Conservation (phyloP, 1,140 invertebrate genomes). For the Myzus persicae region DNA sequence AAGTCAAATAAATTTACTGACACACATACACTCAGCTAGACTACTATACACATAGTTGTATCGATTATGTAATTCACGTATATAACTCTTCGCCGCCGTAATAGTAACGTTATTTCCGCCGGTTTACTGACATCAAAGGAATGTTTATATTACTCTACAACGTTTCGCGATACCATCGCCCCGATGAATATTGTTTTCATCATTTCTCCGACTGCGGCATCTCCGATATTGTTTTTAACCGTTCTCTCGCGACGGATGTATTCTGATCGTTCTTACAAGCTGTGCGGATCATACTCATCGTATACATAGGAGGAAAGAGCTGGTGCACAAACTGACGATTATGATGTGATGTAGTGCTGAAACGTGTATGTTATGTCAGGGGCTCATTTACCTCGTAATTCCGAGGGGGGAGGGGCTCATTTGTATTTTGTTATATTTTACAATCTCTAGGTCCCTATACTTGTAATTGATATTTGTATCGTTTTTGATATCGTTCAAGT, state of each 20-base stretch:
- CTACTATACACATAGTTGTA: neutral
- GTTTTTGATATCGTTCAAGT: neutral
- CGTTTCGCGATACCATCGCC: neutral
- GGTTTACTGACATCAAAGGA: constrained; percentile 12
- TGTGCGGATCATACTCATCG: neutral
- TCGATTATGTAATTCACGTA: neutral
- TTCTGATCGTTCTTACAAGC: neutral
- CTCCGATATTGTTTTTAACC: neutral
- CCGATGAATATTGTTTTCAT: neutral
- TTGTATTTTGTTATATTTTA: neutral
- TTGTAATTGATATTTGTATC: neutral
- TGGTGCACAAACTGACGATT: neutral
- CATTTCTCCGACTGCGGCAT: neutral
- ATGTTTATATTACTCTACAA: constrained; percentile 41
- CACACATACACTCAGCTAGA: no score
- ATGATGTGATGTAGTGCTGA: neutral
- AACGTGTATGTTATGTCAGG: neutral
- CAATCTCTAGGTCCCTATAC: neutral
- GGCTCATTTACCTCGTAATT: neutral
- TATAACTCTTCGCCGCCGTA: neutral
- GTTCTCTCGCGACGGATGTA: neutral
- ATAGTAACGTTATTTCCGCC: constrained; percentile 35
- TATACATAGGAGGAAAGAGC: neutral
- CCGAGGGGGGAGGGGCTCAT: neutral
- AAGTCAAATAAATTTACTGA: neutral